phyloP scores from a whole-genome alignment of 2,113 vertebrate species.

The Gallinago media region DNA sequence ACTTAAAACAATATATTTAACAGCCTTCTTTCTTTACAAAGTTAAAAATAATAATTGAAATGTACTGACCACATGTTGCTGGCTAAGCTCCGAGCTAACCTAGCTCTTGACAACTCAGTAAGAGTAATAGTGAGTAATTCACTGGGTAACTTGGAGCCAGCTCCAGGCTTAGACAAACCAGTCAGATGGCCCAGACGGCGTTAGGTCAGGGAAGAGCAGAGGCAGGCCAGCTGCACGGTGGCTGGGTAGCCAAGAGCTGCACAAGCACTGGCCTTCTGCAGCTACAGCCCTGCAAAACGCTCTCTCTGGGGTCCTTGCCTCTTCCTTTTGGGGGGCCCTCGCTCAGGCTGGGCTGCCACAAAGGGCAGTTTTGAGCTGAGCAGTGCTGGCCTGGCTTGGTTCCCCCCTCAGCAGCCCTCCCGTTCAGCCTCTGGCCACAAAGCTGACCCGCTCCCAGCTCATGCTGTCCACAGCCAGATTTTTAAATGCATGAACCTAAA shows the following conservation, averaged over 20 bases:
- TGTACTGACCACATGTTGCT: background rate
- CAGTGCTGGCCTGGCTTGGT: background rate
- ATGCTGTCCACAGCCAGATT: background rate
- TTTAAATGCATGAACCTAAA: background rate
- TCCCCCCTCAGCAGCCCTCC: accelerated
- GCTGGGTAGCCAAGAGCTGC: background rate
- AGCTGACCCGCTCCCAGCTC: background rate
- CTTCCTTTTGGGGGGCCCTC: accelerated
- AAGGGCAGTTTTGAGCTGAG: accelerated
- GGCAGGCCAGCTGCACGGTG: accelerated
- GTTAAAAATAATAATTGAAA: background rate
- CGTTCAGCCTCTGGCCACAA: background rate
- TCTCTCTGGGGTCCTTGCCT: accelerated
- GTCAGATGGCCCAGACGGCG: background rate
- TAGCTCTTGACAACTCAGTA: background rate
- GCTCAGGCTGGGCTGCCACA: background rate
- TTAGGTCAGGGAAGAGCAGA: background rate
- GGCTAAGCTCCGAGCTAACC: background rate
- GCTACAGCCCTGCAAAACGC: background rate
- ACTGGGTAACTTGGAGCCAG: background rate
- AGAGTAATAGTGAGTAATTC: background rate
- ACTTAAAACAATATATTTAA: background rate
- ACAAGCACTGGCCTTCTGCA: background rate
- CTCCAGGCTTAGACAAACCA: background rate
- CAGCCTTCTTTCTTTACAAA: background rate